These are phyloP conservation scores for Calliopum simillimum DNA, from an alignment of 2,888 invertebrate species.

Conservation along the genomic window DNA sequence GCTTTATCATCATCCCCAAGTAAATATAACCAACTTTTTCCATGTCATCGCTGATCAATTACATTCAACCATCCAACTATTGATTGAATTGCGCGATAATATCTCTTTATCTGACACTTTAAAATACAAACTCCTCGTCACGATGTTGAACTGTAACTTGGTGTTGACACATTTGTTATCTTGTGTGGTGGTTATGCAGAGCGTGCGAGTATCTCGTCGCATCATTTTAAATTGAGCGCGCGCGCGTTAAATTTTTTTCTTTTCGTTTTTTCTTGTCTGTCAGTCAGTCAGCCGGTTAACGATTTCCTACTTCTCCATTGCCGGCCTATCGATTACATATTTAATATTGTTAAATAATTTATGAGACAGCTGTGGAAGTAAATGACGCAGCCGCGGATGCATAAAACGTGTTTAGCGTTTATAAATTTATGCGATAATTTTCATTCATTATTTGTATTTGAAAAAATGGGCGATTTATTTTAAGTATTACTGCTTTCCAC, in stretches of 20 bases:
- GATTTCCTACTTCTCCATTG: constrained; percentile 11
- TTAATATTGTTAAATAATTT: constrained; percentile 22
- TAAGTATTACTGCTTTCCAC: too few species aligned
- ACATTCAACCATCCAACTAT: constrained; percentile 15
- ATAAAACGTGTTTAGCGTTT: constrained; percentile 16
- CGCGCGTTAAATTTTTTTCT: too few species aligned
- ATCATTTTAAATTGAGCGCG: not conserved
- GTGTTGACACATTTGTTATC: constrained; percentile 27
- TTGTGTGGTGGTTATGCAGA: constrained; percentile 10
- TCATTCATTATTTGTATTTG: too few species aligned
- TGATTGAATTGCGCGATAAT: constrained; percentile 22
- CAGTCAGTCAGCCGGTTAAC: constrained; percentile 4
- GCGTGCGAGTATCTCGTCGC: not conserved
- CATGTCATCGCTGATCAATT: constrained; percentile 17
- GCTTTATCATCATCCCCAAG: too few species aligned
- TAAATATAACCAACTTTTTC: not conserved
- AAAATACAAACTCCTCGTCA: constrained; percentile 19
- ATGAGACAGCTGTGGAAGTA: constrained; percentile 14
- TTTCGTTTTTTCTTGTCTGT: not conserved
- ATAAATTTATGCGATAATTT: not conserved
- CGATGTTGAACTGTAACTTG: not conserved
- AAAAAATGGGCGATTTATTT: too few species aligned
- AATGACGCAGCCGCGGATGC: constrained; percentile 7
- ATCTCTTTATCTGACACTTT: constrained; percentile 19
- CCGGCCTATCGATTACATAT: constrained; percentile 10